phyloP scores from a whole-genome alignment of 2,797 vertebrate genomes.

The Enteromius trimaculatus region DNA sequence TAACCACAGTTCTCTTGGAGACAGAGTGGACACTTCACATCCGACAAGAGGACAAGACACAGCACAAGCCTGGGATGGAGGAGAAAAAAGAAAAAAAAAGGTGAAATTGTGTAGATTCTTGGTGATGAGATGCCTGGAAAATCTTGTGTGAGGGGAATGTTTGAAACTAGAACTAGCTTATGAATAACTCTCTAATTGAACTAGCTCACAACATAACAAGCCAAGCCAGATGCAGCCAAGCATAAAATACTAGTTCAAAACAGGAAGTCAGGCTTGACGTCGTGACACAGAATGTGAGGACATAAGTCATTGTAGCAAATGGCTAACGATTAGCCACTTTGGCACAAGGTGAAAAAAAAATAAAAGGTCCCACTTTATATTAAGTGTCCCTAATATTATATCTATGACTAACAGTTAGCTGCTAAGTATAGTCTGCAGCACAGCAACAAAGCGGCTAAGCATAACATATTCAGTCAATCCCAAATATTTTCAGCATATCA shows the following conservation, averaged over 20 bases:
- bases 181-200: not conserved
- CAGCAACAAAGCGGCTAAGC: not conserved
- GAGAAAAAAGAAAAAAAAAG: not conserved
- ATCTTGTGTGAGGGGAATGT: not conserved
- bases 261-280: not conserved
- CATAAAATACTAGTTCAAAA: not conserved
- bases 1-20: constrained; percentile 46
- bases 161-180: not conserved
- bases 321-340: not conserved
- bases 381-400: not conserved
- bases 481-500: not conserved
- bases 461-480: not conserved
- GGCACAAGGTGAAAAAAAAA: not conserved
- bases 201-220: not conserved
- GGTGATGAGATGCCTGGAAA: not conserved
- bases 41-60: constrained; percentile 29
- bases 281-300: not conserved
- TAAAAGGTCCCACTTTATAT: too few species aligned
- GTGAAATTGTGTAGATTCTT: not conserved
- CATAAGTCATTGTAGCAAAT: not conserved
- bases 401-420: not conserved
- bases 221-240: not conserved
- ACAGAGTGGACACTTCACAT: constrained; percentile 47
- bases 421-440: not conserved
- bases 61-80: constrained; percentile 2